These are phyloP conservation scores for Neodontobutis hainanensis DNA, from an alignment of 2,113 vertebrate species.

Conservation along the genomic window DNA sequence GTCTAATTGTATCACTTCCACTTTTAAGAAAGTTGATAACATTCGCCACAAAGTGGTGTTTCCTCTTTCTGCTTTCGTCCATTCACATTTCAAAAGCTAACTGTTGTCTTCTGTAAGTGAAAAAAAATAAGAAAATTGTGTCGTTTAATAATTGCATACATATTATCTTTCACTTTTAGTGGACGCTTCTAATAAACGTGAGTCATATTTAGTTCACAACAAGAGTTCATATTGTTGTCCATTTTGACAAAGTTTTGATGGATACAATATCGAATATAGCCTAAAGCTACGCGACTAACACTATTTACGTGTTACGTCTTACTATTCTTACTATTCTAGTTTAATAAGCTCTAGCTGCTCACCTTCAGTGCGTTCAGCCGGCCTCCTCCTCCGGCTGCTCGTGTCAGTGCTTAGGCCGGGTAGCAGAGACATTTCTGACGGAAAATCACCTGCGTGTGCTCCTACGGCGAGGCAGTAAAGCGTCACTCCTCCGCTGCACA, in stretches of 20 bases:
- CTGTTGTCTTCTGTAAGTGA: too few species aligned
- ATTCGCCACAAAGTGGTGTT: background rate
- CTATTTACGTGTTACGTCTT: background rate
- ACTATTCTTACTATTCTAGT: too few species aligned
- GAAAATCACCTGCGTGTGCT: background rate
- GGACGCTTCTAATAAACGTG: too few species aligned
- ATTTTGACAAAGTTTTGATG: slow-evolving; percentile 11
- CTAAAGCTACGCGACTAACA: background rate
- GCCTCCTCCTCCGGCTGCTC: slow-evolving; percentile 60
- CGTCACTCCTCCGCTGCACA: background rate
- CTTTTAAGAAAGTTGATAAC: slow-evolving; percentile 2
- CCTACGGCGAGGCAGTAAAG: background rate
- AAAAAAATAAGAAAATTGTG: too few species aligned
- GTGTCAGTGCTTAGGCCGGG: slow-evolving; percentile 16
- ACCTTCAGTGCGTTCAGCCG: slow-evolving; percentile 50
- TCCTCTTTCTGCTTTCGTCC: slow-evolving; percentile 28
- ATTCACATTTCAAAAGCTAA: slow-evolving; percentile 4
- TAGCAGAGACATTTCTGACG: slow-evolving; percentile 43
- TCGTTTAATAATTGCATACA: too few species aligned
- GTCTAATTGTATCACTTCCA: slow-evolving; percentile 14
- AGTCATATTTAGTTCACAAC: too few species aligned
- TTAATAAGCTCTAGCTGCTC: slow-evolving; percentile 9
- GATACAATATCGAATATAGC: background rate
- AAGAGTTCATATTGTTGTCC: background rate
- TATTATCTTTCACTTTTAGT: too few species aligned